Conservation (phyloP, 2,888 invertebrate genomes). For the Hetaerina titia region DNA sequence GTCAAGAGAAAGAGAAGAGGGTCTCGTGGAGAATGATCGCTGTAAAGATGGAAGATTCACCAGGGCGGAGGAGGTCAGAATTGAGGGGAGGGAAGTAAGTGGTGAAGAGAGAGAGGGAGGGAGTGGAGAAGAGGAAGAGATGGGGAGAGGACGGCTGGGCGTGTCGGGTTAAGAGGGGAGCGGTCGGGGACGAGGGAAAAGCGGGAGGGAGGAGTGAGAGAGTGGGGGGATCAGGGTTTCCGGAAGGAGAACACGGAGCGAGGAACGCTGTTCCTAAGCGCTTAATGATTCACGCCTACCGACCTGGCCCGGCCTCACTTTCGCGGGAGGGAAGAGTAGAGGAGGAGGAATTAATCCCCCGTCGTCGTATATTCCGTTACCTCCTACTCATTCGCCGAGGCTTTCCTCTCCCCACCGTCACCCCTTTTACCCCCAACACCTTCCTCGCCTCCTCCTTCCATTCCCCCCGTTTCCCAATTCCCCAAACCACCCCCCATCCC, state of each 20-base stretch:
- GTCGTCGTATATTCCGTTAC: neutral
- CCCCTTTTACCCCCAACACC: neutral
- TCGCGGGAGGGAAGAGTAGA: neutral
- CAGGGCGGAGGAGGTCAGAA: neutral
- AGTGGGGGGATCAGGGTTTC: neutral
- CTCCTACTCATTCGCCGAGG: slow-evolving; percentile 10
- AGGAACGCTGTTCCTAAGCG: slow-evolving; percentile 52
- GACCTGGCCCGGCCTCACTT: slow-evolving; percentile 21
- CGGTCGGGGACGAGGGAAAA: neutral
- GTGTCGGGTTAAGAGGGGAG: slow-evolving; percentile 29
- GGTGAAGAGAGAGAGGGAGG: neutral
- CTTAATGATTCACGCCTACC: slow-evolving; percentile 45
- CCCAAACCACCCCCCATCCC: neutral
- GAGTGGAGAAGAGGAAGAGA: neutral
- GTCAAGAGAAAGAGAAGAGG: neutral
- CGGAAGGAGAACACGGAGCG: slow-evolving; percentile 44
- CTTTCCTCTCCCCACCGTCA: neutral
- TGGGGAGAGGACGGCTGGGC: neutral
- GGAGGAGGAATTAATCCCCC: neutral
- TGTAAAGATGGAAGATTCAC: neutral
- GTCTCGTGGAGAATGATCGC: neutral
- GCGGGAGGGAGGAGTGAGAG: neutral
- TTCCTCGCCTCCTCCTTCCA: neutral
- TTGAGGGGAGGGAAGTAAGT: neutral
- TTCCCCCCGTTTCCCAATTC: neutral